Base-by-base conservation (phyloP, 1,140 invertebrate genomes). In the Lepidostoma basale region DNA sequence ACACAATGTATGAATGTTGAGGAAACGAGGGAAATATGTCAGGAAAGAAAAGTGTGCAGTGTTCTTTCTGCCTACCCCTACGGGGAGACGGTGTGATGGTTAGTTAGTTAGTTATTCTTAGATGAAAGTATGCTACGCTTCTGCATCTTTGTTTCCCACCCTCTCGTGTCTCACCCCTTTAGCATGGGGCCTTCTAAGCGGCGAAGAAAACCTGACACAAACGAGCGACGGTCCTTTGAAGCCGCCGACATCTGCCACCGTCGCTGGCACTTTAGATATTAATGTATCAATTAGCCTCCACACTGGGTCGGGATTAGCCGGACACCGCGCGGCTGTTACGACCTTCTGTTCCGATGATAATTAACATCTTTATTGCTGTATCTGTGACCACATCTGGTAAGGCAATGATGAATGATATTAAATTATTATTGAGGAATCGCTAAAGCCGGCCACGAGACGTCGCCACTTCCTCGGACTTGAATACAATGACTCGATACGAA, bases 371-470 rank as follows among this genome's bases (percentile, higher is more conserved):
- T 67, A 67, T 67, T 67, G 60, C 65, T 68, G 56, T 72, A 72
- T 72, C 70, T 68, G 62, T 64, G 66, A 68, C 67, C 63, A 62
- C 62, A 72, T 68, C 66, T 66, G 67, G 60, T 66, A 47, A 47
- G 16, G 23, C 14, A 44, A 66, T 65, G 62, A 72, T 72, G 62
- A 67, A 72, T 72, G 66, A 69, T 72, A 68, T 72, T 67, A 54
- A 67, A 71, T 56, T 67, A 54, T n/a, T n/a, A n/a, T n/a, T 64
- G 45, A 68, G 47, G 52, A 25, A 52, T 60, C 54, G 60, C 58
- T 68, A 62, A 72, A 56, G 67, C 70, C 66, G 42, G 62, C 62
- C 56, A n/a, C n/a, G n/a, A n/a, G n/a, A n/a, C n/a, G 63, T 63
- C 56, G 56, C 56, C 56, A 60, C 56, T 42, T 23, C 42, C 40